Base-by-base conservation (phyloP, 2,888 invertebrate species). In the Automeris io region DNA sequence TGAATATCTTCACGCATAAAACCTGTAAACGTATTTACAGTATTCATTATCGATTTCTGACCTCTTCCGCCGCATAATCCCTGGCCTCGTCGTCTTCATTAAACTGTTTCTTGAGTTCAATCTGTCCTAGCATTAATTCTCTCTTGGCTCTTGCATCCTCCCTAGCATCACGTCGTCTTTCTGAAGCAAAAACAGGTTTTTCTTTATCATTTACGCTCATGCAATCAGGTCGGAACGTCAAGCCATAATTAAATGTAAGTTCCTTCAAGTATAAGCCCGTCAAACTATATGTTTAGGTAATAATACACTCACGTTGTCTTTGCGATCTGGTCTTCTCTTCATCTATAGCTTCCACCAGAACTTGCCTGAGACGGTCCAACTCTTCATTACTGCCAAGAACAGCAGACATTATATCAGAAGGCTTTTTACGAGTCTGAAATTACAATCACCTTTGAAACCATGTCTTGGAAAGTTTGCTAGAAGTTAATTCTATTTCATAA, bases 41-140 rank as follows among this genome's bases (percentile, higher is more conserved):
- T n/a, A n/a, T n/a, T n/a, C n/a, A n/a, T n/a, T n/a, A n/a, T n/a
- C n/a, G n/a, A n/a, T n/a, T n/a, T n/a, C n/a, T 44, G 45, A 91
- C 92, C 78, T 91, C 91, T 77, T 92, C 92, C 18, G 89, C 76
- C 0, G 89, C 91, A 22, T 80, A 82, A 50, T 92, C 88, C 18
- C 88, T 86, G 0, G 88, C 88, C 39, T 88, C 89, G 38, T 91
- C 91, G 29, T 91, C 88, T 48, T 88, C 81, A 37, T 88, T 89
- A 2, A 91, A 63, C 24, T 86, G 68, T 8, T 70, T 70, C 25
- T 67, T 54, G 8, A 90, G 64, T 1, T 89, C 81, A 0, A 86
- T 78, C 11, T 85, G 79, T 1, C 76, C 75, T 18, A 90, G 57
- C 55, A 89, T 69, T 33, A 89, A 58, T 18, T 90, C 88, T 37